phyloP scores from a whole-genome alignment of 2,797 vertebrate species.

The Decapterus maruadsi region DNA sequence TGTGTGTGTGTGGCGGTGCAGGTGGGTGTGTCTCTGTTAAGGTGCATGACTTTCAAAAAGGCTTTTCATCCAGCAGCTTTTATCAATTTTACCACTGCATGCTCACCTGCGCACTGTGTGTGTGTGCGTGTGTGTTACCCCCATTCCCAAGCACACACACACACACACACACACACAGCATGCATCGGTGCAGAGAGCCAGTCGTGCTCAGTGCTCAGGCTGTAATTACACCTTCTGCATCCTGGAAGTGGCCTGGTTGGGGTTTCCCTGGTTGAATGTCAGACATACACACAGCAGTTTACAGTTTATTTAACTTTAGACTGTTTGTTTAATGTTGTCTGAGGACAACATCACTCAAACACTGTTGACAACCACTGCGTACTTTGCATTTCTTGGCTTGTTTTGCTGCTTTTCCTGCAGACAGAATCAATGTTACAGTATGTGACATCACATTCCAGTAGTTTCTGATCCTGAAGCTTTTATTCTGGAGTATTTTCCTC shows the following conservation, averaged over 20 bases:
- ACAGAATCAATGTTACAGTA: neutral
- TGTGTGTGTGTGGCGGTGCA: constrained; percentile 5
- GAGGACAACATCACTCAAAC: neutral
- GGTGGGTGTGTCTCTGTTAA: constrained; percentile 18
- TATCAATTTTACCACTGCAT: constrained; percentile 5
- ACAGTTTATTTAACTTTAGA: neutral
- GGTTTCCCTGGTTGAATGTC: constrained; percentile 26
- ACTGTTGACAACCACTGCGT: neutral
- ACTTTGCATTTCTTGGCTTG: neutral
- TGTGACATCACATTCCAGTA: neutral
- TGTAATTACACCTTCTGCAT: constrained; percentile 34
- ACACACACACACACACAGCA: constrained; percentile 2
- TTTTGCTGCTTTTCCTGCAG: neutral
- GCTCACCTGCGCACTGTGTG: constrained; percentile 25
- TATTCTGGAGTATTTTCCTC: neutral
- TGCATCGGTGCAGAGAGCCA: neutral
- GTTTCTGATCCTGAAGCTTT: no score
- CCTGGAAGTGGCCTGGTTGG: neutral
- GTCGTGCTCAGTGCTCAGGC: neutral
- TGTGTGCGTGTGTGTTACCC: constrained; percentile 1
- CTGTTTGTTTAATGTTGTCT: neutral
- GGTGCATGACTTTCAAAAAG: constrained; percentile 46
- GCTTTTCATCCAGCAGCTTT: constrained; percentile 43
- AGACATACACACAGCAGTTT: constrained; percentile 3
- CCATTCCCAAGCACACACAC: neutral